Evolutionary conservation across 2,888 invertebrate genomes (phyloP).

Genomic region (Aleiodes testaceus): DNA sequence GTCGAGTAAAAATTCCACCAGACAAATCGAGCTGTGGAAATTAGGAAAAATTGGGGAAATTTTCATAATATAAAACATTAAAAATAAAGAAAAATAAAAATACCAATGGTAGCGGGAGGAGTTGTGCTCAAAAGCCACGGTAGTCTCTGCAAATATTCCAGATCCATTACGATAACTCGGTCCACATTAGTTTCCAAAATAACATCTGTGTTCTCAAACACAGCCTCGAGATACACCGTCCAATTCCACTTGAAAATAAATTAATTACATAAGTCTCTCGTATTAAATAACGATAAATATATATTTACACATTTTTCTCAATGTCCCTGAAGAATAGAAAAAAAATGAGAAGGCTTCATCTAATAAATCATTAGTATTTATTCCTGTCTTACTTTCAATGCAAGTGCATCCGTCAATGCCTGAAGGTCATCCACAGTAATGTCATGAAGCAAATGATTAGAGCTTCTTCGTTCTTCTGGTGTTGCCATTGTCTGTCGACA

Average conservation of each 20-base stretch:
- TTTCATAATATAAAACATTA: slow-evolving; percentile 2
- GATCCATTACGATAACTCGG: slow-evolving; percentile 79
- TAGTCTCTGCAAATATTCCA: slow-evolving; percentile 79
- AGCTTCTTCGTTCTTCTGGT: slow-evolving; percentile 78
- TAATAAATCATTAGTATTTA: slow-evolving; percentile 4
- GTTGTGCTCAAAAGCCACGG: slow-evolving; percentile 75
- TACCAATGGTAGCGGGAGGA: slow-evolving; percentile 76
- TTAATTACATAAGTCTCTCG: not conserved
- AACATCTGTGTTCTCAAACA: slow-evolving; percentile 78
- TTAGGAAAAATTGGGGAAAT: no score
- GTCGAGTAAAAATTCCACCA: slow-evolving; percentile 83
- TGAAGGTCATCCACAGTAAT: slow-evolving; percentile 76
- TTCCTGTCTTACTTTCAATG: slow-evolving; percentile 62
- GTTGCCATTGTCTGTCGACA: slow-evolving; percentile 78
- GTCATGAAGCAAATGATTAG: slow-evolving; percentile 79
- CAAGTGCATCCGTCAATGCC: slow-evolving; percentile 63
- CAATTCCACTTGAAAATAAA: slow-evolving; percentile 77
- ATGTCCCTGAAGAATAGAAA: not conserved
- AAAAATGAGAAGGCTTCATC: slow-evolving; percentile 7
- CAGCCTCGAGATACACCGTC: slow-evolving; percentile 76
- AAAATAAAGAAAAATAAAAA: slow-evolving; percentile 18
- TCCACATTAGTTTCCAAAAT: slow-evolving; percentile 74
- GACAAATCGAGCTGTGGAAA: slow-evolving; percentile 78
- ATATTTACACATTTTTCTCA: not conserved
- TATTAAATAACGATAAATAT: not conserved